Percentiles rank a stretch among this genome's conserved stretches.
Evolutionary conservation across 1,140 invertebrate species (phyloP).

Genomic region (Protaetia brevitarsis): DNA sequence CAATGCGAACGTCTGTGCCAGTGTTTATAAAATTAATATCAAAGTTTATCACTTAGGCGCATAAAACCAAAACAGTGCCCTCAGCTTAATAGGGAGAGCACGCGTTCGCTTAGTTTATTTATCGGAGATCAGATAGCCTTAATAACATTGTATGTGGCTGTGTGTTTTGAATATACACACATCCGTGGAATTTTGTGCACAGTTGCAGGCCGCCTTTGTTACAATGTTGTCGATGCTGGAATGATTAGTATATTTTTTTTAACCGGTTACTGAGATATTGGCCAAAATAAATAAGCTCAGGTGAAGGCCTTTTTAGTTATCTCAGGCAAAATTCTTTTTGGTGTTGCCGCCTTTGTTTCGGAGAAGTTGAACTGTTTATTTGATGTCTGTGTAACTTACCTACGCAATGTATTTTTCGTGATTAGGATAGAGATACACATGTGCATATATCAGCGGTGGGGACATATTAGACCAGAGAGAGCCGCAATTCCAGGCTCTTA

Average conservation of each 20-base stretch:
- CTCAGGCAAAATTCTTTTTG: neutral
- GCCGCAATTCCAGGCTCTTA: too few relatives aligned
- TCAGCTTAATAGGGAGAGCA: neutral
- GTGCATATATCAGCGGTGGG: too few relatives aligned
- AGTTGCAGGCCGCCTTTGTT: neutral
- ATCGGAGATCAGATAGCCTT: constrained; percentile 11
- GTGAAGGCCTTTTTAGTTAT: neutral
- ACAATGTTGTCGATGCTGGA: neutral
- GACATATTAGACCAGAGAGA: too few relatives aligned
- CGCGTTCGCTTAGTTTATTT: constrained; percentile 15
- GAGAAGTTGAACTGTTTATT: neutral
- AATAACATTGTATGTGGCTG: constrained; percentile 2
- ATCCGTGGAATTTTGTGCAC: neutral
- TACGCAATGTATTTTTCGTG: neutral
- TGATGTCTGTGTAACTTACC: neutral
- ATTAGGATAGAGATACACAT: neutral
- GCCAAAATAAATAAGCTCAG: neutral
- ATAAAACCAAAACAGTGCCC: neutral
- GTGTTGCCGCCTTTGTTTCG: neutral
- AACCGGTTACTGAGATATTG: neutral
- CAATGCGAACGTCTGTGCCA: constrained; percentile 12
- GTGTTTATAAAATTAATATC: constrained; percentile 17
- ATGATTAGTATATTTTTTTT: neutral
- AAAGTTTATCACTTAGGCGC: neutral
- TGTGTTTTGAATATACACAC: neutral